These are phyloP conservation scores for Notamacropus eugenii DNA, from an alignment of 2,797 vertebrate species.

Conservation along the genomic window DNA sequence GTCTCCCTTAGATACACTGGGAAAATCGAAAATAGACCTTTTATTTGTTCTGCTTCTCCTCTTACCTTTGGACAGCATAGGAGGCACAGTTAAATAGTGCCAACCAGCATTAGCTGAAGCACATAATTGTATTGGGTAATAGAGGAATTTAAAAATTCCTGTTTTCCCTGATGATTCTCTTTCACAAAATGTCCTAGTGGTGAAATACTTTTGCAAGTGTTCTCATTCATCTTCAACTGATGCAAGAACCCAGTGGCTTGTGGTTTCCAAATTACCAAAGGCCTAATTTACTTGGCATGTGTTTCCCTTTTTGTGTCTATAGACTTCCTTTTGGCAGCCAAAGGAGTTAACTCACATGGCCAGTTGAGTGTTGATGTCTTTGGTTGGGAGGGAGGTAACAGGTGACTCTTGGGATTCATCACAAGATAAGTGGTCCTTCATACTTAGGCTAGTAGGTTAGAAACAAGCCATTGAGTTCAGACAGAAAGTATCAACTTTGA, in stretches of 20 bases:
- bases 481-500: background rate
- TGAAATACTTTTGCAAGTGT: constrained; percentile 66
- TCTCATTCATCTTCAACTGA: constrained; percentile 60
- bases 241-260: constrained; percentile 58
- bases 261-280: constrained; percentile 59
- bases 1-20: constrained; percentile 65
- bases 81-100: constrained; percentile 51
- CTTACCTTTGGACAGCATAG: constrained; percentile 61
- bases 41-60: constrained; percentile 72
- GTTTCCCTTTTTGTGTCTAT: constrained; percentile 40
- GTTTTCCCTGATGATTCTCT: constrained; percentile 47
- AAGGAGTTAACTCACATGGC: constrained; percentile 39
- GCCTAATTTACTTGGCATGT: constrained; percentile 65
- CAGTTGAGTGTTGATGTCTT: constrained; percentile 25
- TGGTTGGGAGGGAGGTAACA: constrained; percentile 26
- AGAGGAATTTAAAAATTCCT: constrained; percentile 65
- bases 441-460: background rate
- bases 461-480: background rate
- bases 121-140: constrained; percentile 73
- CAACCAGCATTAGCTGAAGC: constrained; percentile 73
- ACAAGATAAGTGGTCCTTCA: background rate
- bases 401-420: constrained; percentile 35
- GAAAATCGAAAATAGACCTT: constrained; percentile 51
- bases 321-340: constrained; percentile 65
- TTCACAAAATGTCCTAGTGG: constrained; percentile 62